Conservation (phyloP, 1,140 invertebrate species). For the Procambarus clarkii region DNA sequence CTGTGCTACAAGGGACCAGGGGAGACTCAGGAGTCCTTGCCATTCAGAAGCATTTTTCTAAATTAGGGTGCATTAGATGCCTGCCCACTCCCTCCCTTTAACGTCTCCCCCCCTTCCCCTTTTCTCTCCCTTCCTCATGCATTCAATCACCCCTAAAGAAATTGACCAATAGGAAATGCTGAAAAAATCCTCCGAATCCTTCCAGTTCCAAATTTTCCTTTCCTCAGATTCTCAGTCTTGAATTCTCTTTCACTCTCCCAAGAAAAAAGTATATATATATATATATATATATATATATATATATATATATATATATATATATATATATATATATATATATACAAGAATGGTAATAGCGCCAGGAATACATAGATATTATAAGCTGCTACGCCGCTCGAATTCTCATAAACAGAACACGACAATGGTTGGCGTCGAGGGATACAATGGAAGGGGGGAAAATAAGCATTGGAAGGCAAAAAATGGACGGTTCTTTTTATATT, state of each 20-base stretch:
- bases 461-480: not conserved
- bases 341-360: not conserved
- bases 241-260: not conserved
- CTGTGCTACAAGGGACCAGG: not conserved
- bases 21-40: not conserved
- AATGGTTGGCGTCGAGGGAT: not conserved
- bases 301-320: no score
- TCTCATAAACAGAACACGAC: conserved; percentile 1
- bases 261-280: not conserved
- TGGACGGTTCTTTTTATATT: not conserved
- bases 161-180: not conserved
- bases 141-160: not conserved
- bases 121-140: not conserved
- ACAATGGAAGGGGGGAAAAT: not conserved
- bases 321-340: not conserved
- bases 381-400: not conserved
- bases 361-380: not conserved
- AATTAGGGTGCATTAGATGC: conserved; percentile 6
- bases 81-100: not conserved
- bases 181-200: not conserved
- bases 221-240: not conserved
- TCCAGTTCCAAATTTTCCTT: not conserved
- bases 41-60: not conserved
- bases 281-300: no score
- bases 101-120: not conserved